Base-by-base conservation (phyloP, 2,797 vertebrate genomes). In the Sphenopsis melanotis region DNA sequence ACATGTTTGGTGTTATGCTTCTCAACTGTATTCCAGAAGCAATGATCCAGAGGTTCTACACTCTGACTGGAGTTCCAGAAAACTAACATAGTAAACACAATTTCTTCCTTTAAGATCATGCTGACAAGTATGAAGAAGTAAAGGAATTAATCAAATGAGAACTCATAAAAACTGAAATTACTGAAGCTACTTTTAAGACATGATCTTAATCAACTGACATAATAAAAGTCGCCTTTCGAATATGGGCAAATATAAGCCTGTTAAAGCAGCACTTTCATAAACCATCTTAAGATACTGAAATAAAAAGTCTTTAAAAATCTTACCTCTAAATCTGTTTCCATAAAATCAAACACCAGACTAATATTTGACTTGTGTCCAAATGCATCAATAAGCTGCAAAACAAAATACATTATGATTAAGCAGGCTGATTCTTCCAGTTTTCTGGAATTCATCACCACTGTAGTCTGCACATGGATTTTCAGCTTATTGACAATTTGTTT, bases 281-380 rank as follows among this genome's bases (percentile, higher is more conserved):
- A 41, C 1, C 9, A 57, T 46, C 26, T 74, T 32, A 83, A 79
- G 29, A 84, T 23, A 65, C 3, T 9, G 10, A 84, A 79, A 81
- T 47, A 16, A 50, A 64, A 49, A 46, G 6, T 29, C 7, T 44
- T 13, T 2, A 39, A 65, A 46, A 46, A 27, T 32, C 97, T 98
- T 97, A 99, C 99, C 99, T 99, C 99, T 70, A 99, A 96, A 96
- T 99, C 99, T 2, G 99, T 99, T 98, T 99, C 99, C 99, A 99
- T 99, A 96, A 98, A 99, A 95, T 99, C 99, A 98, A 99, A 99
- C 87, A 99, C 99, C 79, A 99, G 97, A 81, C 99, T 99, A 97
- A 99, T 99, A 96, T 99, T 99, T 23, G 99, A 99, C 98, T 99
- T 99, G 97, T 99, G 99, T 93, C 99, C 99, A 96, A 99, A 99